Percentiles rank a stretch among this genome's conserved stretches.
Evolutionary conservation across 2,113 vertebrate genomes (phyloP).

Genomic region (Nothocercus julius): DNA sequence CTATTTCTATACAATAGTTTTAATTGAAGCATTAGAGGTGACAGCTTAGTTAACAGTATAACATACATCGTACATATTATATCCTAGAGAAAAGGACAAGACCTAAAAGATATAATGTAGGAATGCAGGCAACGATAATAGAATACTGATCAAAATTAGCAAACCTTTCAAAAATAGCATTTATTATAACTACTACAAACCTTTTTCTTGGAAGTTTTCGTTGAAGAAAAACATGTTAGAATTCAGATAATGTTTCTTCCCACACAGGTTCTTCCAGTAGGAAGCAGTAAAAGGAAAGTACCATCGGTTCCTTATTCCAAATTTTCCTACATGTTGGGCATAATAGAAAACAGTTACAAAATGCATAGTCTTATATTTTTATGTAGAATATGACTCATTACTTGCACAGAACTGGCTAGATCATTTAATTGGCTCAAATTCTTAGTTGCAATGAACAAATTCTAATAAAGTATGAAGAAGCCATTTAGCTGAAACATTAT

Average conservation of each 20-base stretch:
- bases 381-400: not conserved
- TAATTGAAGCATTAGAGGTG: not conserved
- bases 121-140: not conserved
- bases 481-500: not conserved
- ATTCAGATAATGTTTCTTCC: not conserved
- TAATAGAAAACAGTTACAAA: not conserved
- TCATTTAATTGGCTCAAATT: not conserved
- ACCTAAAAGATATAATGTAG: not conserved
- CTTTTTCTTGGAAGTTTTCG: constrained; percentile 38
- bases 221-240: constrained; percentile 49
- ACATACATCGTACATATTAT: not conserved
- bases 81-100: not conserved
- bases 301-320: constrained; percentile 63
- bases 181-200: constrained; percentile 37
- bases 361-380: not conserved
- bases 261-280: constrained; percentile 68
- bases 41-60: not conserved
- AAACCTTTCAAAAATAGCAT: rapidly evolving
- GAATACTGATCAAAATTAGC: not conserved
- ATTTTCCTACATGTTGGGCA: constrained; percentile 55
- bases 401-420: not conserved
- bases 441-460: not conserved
- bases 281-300: constrained; percentile 71
- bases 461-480: not conserved
- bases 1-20: not conserved